Conservation (phyloP, 1,140 invertebrate species). For the Mamestra configurata region DNA sequence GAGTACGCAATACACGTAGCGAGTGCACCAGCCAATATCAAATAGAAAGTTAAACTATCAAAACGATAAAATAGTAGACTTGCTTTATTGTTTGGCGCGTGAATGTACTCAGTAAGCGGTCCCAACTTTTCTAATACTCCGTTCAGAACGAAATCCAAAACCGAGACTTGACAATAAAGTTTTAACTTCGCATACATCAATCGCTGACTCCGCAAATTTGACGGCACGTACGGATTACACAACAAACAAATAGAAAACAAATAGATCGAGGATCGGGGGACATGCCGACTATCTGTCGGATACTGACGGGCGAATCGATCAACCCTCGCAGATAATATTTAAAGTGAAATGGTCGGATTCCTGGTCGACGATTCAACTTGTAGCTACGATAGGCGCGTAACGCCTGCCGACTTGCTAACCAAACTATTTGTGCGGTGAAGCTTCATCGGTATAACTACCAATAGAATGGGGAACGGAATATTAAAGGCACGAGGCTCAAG, state of each 20-base stretch:
- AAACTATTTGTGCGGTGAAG: conserved; percentile 38
- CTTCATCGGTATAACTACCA: conserved; percentile 10
- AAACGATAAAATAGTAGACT: conserved; percentile 40
- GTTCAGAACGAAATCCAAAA: conserved; percentile 21
- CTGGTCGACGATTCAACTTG: conserved; percentile 5
- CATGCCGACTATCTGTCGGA: conserved; percentile 58
- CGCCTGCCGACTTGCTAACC: conserved; percentile 22
- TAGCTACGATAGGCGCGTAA: conserved; percentile 31
- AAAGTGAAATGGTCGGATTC: conserved; percentile 41
- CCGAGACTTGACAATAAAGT: conserved; percentile 40
- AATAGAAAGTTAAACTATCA: conserved; percentile 42
- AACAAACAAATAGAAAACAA: conserved; percentile 59
- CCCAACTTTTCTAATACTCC: conserved; percentile 44
- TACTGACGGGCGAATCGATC: conserved; percentile 38
- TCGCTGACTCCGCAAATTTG: conserved; percentile 54
- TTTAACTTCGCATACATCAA: conserved; percentile 43
- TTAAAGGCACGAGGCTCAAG: conserved; percentile 3
- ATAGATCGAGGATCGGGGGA: conserved; percentile 51
- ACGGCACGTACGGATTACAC: conserved; percentile 60
- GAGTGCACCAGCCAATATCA: conserved; percentile 35
- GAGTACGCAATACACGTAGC: conserved; percentile 32
- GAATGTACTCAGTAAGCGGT: conserved; percentile 36
- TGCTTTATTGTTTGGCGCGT: conserved; percentile 45
- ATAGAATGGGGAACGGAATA: conserved; percentile 24
- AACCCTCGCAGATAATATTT: conserved; percentile 53